Evolutionary conservation across 2,888 invertebrate genomes (phyloP).

Genomic region (Iselma pallidipennis): DNA sequence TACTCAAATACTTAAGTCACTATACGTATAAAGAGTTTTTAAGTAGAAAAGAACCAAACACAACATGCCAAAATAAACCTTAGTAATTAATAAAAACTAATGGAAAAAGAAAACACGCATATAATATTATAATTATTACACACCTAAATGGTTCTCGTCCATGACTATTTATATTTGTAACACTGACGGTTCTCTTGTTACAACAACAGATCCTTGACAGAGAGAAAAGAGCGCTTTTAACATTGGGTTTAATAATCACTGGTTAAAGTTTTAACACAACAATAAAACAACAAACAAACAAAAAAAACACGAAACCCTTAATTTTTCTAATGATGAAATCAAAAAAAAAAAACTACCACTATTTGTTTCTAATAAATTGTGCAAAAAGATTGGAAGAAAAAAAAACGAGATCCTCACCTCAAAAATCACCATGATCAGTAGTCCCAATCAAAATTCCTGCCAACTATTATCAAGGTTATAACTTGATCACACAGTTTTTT

Average conservation of each 20-base stretch:
- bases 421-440: slow-evolving; percentile 29
- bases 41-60: slow-evolving; percentile 8
- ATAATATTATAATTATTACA: slow-evolving; percentile 40
- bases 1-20: too few relatives aligned
- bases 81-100: slow-evolving; percentile 23
- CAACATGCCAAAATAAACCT: slow-evolving; percentile 26
- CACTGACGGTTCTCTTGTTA: slow-evolving; percentile 30
- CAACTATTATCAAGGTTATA: slow-evolving; percentile 34
- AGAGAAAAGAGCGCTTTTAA: slow-evolving; percentile 20
- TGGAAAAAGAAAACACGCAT: slow-evolving; percentile 14
- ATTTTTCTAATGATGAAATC: background rate
- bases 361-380: too few relatives aligned
- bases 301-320: slow-evolving; percentile 3
- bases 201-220: slow-evolving; percentile 31
- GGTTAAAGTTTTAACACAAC: background rate
- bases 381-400: too few relatives aligned
- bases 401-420: slow-evolving; percentile 30
- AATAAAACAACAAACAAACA: slow-evolving; percentile 6
- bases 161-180: slow-evolving; percentile 41
- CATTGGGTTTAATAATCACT: background rate
- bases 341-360: background rate
- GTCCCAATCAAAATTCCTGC: slow-evolving; percentile 22
- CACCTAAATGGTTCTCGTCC: slow-evolving; percentile 51
- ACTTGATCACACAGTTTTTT: slow-evolving; percentile 9
- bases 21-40: too few relatives aligned